Conservation (phyloP, 2,888 invertebrate species). For the Pheosia tremula region DNA sequence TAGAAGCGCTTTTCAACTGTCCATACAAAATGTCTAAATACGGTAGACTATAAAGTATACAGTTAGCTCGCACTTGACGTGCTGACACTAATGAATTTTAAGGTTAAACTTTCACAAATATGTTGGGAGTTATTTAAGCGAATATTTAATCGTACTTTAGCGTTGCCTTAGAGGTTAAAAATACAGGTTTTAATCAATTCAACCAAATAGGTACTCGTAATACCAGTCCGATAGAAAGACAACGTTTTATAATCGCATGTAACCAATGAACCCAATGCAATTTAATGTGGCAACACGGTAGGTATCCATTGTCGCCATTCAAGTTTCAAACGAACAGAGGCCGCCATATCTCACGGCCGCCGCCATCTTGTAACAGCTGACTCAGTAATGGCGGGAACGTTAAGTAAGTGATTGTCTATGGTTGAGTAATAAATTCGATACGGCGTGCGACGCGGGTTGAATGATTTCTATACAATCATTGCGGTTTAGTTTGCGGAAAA, state of each 20-base stretch:
- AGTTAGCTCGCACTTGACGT: too few relatives aligned
- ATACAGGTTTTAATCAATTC: neutral
- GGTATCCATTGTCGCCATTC: constrained; percentile 47
- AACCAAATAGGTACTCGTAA: too few relatives aligned
- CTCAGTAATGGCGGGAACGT: constrained; percentile 58
- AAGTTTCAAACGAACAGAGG: constrained; percentile 50
- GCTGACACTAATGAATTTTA: constrained; percentile 21
- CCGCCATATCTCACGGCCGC: constrained; percentile 57
- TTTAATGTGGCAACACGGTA: constrained; percentile 30
- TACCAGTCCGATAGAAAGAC: too few relatives aligned
- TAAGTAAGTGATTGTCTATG: constrained; percentile 63
- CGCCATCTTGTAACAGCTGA: constrained; percentile 66
- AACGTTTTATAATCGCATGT: constrained; percentile 11
- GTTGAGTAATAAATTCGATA: constrained; percentile 62
- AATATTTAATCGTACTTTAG: too few relatives aligned
- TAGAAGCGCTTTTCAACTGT: too few relatives aligned
- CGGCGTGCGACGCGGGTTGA: constrained; percentile 49
- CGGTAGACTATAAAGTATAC: too few relatives aligned
- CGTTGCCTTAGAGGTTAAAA: neutral
- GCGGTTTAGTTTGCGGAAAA: constrained; percentile 35
- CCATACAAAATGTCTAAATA: too few relatives aligned
- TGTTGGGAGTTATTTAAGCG: neutral
- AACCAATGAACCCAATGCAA: constrained; percentile 33
- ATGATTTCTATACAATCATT: constrained; percentile 40
- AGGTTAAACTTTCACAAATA: constrained; percentile 23